A percentile compares a stretch with the other conserved stretches of the same genome.
These are phyloP conservation scores for Rhizoglyphus robini DNA, from an alignment of 1,140 invertebrate species.

Conservation along the genomic window DNA sequence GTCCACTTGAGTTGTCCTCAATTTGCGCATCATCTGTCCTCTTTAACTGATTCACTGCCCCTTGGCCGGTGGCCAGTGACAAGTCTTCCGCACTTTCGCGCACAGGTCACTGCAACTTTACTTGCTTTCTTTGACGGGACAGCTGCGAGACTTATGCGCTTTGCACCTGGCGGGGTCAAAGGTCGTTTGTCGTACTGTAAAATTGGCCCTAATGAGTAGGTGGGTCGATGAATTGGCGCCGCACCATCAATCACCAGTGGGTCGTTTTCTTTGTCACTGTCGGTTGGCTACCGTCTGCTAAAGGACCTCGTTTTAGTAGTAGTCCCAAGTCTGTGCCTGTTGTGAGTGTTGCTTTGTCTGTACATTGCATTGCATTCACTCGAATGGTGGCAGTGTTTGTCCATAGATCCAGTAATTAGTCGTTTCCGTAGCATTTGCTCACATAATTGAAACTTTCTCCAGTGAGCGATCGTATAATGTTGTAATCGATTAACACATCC, in stretches of 20 bases:
- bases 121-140: neutral
- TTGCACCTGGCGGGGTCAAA: constrained; percentile 9
- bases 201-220: constrained; percentile 1
- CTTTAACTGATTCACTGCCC: no score
- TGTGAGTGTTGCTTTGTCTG: neutral
- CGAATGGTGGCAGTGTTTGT: neutral
- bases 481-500: neutral
- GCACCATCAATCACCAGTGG: neutral
- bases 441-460: neutral
- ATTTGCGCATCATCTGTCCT: no score
- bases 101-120: no score
- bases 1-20: neutral
- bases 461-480: no score
- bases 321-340: no score
- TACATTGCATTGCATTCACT: neutral
- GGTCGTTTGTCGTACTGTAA: neutral
- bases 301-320: no score
- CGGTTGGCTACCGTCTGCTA: neutral
- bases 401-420: constrained; percentile 5
- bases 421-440: neutral
- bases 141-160: constrained; percentile 9
- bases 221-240: neutral
- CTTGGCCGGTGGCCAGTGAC: no score
- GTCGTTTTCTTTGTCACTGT: neutral
- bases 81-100: no score